phyloP scores from a whole-genome alignment of 2,888 invertebrate species.

The Morinoia aosen region DNA sequence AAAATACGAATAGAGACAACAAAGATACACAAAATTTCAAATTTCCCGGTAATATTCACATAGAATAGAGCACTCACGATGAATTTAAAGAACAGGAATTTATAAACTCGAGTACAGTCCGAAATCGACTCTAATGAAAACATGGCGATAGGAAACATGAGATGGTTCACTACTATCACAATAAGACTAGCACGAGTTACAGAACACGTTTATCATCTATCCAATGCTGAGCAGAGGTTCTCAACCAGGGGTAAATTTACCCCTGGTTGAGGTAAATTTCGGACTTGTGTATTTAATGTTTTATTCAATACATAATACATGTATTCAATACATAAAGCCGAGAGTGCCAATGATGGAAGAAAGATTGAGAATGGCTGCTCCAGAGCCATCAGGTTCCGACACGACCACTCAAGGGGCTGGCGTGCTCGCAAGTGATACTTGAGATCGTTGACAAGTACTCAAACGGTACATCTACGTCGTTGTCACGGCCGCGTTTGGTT shows the following conservation, averaged over 20 bases:
- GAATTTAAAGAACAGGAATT: neutral
- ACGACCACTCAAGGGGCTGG: no score
- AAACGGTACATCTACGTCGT: neutral
- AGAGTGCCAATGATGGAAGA: no score
- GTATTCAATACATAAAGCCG: no score
- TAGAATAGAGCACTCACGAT: neutral
- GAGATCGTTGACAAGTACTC: no score
- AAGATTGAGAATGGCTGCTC: no score
- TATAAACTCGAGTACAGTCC: neutral
- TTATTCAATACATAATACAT: no score
- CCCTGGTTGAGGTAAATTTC: no score
- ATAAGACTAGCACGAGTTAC: neutral
- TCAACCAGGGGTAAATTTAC: no score
- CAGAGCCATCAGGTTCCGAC: no score
- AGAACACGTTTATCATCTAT: neutral
- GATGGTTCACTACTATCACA: neutral
- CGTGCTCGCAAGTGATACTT: no score
- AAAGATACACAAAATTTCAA: neutral
- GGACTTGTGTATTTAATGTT: no score
- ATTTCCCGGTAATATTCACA: neutral
- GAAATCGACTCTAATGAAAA: neutral
- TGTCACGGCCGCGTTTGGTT: neutral
- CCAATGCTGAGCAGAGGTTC: neutral
- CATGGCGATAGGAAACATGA: neutral
- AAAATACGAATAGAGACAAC: neutral